These are phyloP conservation scores for Eupithecia vulgata DNA, from an alignment of 2,888 invertebrate species.

Conservation along the genomic window DNA sequence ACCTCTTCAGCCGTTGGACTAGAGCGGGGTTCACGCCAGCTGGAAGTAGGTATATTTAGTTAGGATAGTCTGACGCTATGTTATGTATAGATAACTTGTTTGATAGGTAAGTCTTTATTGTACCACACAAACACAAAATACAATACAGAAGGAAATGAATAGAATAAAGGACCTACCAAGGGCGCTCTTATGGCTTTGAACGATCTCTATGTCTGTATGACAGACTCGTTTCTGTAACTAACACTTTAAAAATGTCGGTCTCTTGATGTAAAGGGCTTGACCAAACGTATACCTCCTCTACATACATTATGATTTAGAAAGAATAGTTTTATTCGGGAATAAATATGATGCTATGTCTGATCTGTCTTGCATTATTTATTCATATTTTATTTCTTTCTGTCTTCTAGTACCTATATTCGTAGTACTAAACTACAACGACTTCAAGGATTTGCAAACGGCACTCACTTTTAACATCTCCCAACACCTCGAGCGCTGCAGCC, in stretches of 20 bases:
- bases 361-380: background rate
- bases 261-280: background rate
- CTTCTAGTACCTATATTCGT: background rate
- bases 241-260: background rate
- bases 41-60: conserved; percentile 43
- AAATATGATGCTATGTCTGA: background rate
- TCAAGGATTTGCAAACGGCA: background rate
- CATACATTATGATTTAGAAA: background rate
- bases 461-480: conserved; percentile 59
- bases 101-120: no score
- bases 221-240: background rate
- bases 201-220: no score
- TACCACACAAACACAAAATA: no score
- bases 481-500: conserved; percentile 47
- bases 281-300: background rate
- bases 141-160: no score
- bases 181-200: no score
- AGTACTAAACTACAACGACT: background rate
- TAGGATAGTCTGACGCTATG: background rate
- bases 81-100: no score
- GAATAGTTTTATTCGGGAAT: background rate
- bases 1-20: conserved; percentile 61
- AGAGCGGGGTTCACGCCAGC: conserved; percentile 49
- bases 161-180: no score
- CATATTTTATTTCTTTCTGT: background rate